phyloP scores from a whole-genome alignment of 2,113 vertebrate species.

The Silurus meridionalis region DNA sequence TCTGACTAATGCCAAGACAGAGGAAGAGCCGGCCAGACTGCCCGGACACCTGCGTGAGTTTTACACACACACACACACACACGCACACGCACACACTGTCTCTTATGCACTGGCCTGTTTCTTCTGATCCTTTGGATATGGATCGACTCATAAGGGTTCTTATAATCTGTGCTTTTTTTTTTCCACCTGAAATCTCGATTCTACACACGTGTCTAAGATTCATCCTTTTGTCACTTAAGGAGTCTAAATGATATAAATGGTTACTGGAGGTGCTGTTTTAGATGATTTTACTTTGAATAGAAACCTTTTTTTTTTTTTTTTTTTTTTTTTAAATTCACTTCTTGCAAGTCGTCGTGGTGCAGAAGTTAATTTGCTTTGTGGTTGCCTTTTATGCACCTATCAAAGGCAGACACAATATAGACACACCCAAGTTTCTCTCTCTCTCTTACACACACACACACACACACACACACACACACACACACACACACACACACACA shows the following conservation, averaged over 20 bases:
- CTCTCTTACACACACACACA: neutral
- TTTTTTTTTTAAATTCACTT: neutral
- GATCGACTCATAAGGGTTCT: neutral
- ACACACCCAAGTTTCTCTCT: neutral
- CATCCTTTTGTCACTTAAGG: no score
- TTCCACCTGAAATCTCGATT: no score
- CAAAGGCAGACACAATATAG: neutral
- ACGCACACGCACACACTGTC: slow-evolving; percentile 12
- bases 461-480: neutral
- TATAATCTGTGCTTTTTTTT: neutral
- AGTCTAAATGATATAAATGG: no score
- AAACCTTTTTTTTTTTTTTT: neutral
- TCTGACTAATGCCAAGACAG: slow-evolving; percentile 86
- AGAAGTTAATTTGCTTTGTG: neutral
- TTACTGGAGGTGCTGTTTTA: no score
- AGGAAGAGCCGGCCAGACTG: slow-evolving; percentile 89
- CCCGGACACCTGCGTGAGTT: slow-evolving; percentile 95
- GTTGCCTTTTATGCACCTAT: neutral
- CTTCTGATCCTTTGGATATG: neutral
- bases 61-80: slow-evolving; percentile 38
- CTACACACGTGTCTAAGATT: no score
- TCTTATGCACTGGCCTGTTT: neutral
- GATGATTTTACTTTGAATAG: no score
- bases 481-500: no score
- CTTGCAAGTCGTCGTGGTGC: neutral